Percentiles rank a stretch among this genome's conserved stretches.
Conservation (phyloP, 2,888 invertebrate genomes). For the Machimus atricapillus region DNA sequence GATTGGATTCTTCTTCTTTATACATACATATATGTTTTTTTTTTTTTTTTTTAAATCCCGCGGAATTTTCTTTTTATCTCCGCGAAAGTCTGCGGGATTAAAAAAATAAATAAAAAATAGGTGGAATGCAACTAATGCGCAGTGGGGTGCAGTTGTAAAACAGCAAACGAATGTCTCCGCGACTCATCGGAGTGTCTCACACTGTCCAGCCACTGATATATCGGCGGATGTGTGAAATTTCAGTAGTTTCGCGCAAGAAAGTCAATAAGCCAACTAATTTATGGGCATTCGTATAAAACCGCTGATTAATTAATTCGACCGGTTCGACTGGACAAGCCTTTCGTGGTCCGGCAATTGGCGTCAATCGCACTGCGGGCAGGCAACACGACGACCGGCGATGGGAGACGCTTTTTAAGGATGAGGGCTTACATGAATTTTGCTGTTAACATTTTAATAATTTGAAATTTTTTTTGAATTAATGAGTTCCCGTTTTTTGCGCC, state of each 20-base stretch:
- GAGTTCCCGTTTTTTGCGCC: background rate
- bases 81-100: background rate
- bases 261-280: background rate
- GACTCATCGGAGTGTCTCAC: background rate
- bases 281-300: conserved; percentile 5
- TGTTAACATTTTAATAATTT: background rate
- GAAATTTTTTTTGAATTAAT: background rate
- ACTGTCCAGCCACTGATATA: background rate
- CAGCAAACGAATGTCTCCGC: background rate
- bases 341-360: background rate
- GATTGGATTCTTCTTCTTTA: background rate
- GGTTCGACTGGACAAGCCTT: background rate
- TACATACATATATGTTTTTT: background rate
- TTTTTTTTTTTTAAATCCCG: background rate
- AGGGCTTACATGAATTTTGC: background rate
- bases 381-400: background rate
- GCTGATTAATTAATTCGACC: background rate
- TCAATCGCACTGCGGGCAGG: background rate
- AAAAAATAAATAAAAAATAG: background rate
- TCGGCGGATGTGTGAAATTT: conserved; percentile 15
- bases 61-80: background rate
- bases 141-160: background rate
- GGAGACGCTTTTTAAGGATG: background rate
- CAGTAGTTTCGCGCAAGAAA: conserved; percentile 3
- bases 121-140: background rate